These are phyloP conservation scores for Sebastes dallii DNA, from an alignment of 2,797 vertebrate genomes.

Conservation along the genomic window DNA sequence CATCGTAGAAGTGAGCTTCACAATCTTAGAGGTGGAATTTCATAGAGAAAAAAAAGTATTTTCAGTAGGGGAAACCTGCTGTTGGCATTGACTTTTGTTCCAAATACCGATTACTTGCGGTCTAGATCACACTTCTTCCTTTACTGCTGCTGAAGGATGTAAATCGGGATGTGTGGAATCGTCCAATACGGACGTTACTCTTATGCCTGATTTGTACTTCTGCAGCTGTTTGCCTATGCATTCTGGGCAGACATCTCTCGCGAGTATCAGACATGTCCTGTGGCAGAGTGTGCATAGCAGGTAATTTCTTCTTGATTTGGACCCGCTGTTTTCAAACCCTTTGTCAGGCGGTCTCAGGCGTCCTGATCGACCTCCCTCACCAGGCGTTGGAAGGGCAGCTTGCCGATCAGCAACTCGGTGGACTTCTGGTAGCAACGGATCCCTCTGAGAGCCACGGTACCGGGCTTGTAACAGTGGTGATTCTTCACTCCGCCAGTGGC, in stretches of 20 bases:
- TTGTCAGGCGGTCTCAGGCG: too few species aligned
- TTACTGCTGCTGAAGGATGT: background rate
- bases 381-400: slow-evolving; percentile 36
- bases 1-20: background rate
- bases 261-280: too few species aligned
- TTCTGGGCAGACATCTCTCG: background rate
- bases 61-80: background rate
- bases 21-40: background rate
- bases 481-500: slow-evolving; percentile 15
- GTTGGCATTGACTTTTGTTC: background rate
- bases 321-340: too few species aligned
- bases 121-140: background rate
- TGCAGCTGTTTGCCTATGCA: background rate
- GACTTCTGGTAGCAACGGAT: slow-evolving; percentile 29
- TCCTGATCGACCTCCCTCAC: slow-evolving; percentile 28
- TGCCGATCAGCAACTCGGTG: slow-evolving; percentile 31
- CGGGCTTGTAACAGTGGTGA: slow-evolving; percentile 12
- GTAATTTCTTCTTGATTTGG: background rate
- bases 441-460: slow-evolving; percentile 13
- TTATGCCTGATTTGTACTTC: background rate
- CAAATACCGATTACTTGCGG: background rate
- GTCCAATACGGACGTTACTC: background rate
- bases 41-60: background rate
- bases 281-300: too few species aligned
- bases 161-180: too few species aligned